Evolutionary conservation across 1,140 invertebrate species (phyloP), one percentile per base, ranked within the genome.

Genomic region (Stratiolaelaps scimitus): DNA sequence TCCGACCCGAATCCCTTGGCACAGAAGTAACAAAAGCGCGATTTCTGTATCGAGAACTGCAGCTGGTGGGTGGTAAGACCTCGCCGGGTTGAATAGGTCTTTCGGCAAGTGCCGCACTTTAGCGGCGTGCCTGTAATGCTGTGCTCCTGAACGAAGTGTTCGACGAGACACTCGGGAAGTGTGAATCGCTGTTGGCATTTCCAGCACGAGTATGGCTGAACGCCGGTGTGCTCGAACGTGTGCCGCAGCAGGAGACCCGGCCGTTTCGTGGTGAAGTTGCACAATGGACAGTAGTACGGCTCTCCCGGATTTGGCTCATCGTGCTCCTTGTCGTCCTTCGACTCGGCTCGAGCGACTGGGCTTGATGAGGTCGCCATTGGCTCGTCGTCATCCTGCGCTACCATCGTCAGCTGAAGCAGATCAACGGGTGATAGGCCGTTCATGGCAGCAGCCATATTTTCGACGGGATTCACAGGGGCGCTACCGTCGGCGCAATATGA

Each of bases 1-100:
- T 60, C 53, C 53, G 53, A 60, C 26, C 53, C 53, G 53, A 60
- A 60, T 17, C 53, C 53, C 26, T 60, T 60, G 53, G 53, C 53
- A 60, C 53, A 60, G 53, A 29, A 60, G 20, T 60, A 60, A 34
- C 53, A 60, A 34, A 60, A 60, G 15, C 53, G 53, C 15, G 53
- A 60, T 34, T 60, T 60, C 53, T 60, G 26, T 17, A 60, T 60
- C 17, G 53, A 17, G 23, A 29, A 60, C 34, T 60, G 53, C 53
- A 60, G 53, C 20, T 60, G 53, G 23, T 60, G 53, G 26, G 26
- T 26, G 20, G 26, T 60, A 15, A 60, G 34, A 20, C 53, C 53
- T 2, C 53, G 26, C 15, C 53, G 53, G 15, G 53, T 60, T 15
- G 53, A 60, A 10, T 29, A 60, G 2, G 53, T 60, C 23, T 60